These are phyloP conservation scores for Hydractinia echinata DNA, from an alignment of 30 jellyfish, hydroid and myxozoan genomes.

Conservation along the genomic window DNA sequence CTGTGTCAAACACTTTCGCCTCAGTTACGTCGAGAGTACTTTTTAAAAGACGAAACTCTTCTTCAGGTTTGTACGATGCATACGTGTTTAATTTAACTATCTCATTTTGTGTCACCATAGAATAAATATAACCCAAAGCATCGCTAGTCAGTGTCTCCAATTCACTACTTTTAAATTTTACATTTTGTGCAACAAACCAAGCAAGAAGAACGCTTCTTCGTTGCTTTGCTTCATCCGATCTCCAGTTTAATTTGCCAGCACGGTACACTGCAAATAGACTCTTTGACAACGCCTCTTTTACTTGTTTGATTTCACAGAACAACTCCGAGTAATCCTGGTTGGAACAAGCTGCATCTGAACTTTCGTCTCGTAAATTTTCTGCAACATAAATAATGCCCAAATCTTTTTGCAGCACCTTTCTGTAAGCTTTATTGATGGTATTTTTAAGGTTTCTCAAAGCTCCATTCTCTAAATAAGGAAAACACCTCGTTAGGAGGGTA, in stretches of 20 bases:
- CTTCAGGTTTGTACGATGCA: slow-evolving; percentile 3
- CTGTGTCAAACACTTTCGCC: neutral
- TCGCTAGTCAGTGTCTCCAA: neutral
- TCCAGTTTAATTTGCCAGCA: neutral
- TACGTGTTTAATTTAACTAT: neutral
- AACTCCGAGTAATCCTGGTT: neutral
- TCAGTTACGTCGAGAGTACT: neutral
- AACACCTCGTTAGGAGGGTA: neutral
- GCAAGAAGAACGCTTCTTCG: neutral
- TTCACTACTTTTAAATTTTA: neutral
- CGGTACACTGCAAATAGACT: neutral
- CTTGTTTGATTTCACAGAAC: neutral
- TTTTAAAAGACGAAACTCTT: slow-evolving; percentile 10
- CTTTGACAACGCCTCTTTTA: neutral
- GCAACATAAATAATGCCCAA: neutral
- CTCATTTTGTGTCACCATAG: slow-evolving; percentile 3
- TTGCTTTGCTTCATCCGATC: neutral
- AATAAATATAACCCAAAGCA: neutral
- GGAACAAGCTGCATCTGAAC: neutral
- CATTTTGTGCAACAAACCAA: slow-evolving; percentile 8
- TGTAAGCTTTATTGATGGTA: neutral
- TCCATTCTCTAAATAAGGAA: slow-evolving; percentile 4
- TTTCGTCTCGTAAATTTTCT: neutral
- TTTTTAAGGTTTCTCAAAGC: neutral
- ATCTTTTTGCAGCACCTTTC: neutral